These are phyloP conservation scores for Epicampocera succincta DNA, from an alignment of 2,888 invertebrate genomes.

Conservation along the genomic window DNA sequence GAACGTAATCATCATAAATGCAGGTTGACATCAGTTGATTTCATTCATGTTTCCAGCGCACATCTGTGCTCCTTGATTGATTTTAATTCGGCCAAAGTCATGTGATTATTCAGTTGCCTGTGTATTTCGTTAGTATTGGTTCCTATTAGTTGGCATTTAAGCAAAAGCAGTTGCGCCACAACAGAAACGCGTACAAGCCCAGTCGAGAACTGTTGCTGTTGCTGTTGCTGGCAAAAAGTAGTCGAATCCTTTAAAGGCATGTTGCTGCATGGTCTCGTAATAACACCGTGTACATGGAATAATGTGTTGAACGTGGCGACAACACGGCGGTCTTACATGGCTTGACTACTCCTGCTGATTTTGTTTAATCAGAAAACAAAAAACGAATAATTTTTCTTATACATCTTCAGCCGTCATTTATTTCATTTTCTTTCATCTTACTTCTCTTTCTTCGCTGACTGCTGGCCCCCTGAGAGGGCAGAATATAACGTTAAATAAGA, in stretches of 20 bases:
- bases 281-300: slow-evolving; percentile 63
- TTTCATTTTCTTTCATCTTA: slow-evolving; percentile 4
- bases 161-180: slow-evolving; percentile 40
- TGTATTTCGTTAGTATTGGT: slow-evolving; percentile 16
- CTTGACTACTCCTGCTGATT: slow-evolving; percentile 53
- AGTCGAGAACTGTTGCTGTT: slow-evolving; percentile 34
- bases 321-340: slow-evolving; percentile 63
- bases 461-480: slow-evolving; percentile 46
- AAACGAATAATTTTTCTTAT: neutral
- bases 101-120: neutral
- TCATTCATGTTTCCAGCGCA: slow-evolving; percentile 67
- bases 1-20: slow-evolving; percentile 62
- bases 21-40: slow-evolving; percentile 64
- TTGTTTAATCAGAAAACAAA: slow-evolving; percentile 24
- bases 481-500: slow-evolving; percentile 59
- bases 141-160: slow-evolving; percentile 41
- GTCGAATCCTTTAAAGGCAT: slow-evolving; percentile 68
- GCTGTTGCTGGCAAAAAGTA: slow-evolving; percentile 37
- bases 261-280: slow-evolving; percentile 62
- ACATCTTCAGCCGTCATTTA: neutral
- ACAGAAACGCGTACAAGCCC: neutral
- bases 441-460: neutral
- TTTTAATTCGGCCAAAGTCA: slow-evolving; percentile 29
- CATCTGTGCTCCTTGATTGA: slow-evolving; percentile 60
- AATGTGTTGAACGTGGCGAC: slow-evolving; percentile 69